phyloP scores from a whole-genome alignment of 2,888 invertebrate species.

The Thysanoteuthis rhombus region DNA sequence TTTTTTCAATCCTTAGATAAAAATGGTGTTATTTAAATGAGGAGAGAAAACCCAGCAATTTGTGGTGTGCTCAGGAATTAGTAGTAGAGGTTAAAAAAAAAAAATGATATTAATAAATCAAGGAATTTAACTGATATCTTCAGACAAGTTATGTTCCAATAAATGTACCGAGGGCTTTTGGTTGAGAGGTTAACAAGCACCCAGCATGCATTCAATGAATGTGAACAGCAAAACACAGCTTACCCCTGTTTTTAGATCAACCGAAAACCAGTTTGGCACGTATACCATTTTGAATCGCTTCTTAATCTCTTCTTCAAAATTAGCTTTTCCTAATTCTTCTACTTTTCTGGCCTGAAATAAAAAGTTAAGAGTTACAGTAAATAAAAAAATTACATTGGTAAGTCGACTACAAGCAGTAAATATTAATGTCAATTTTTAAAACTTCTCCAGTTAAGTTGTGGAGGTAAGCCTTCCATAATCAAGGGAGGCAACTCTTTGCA shows the following conservation, averaged over 20 bases:
- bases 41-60: background rate
- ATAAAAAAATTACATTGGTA: background rate
- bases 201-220: background rate
- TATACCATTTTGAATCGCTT: constrained; percentile 91
- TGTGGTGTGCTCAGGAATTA: background rate
- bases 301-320: constrained; percentile 92
- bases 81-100: background rate
- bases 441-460: background rate
- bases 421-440: background rate
- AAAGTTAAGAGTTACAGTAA: background rate
- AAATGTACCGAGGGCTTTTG: background rate
- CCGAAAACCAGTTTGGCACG: constrained; percentile 99
- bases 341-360: constrained; percentile 77
- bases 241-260: constrained; percentile 97
- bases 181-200: background rate
- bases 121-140: background rate
- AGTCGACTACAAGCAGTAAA: background rate
- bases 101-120: background rate
- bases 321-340: constrained; percentile 86
- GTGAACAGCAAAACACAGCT: background rate
- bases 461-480: background rate
- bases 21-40: background rate
- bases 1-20: background rate
- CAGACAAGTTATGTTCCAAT: background rate
- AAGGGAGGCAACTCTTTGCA: background rate